Conservation (phyloP, 2,113 vertebrate species). For the Mola mola region DNA sequence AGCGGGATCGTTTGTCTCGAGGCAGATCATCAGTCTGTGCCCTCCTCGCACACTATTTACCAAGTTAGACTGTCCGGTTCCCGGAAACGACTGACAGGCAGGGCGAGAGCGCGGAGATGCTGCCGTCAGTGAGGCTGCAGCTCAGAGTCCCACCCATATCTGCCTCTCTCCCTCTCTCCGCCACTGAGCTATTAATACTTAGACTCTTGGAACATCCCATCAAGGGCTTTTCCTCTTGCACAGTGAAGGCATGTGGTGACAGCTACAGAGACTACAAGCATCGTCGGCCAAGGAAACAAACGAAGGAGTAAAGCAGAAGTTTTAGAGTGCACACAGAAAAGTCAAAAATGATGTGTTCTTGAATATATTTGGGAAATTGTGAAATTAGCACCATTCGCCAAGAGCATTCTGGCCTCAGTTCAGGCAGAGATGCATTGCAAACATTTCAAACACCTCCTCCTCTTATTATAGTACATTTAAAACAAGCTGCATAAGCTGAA, state of each 20-base stretch:
- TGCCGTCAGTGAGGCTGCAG: constrained; percentile 49
- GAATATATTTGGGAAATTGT: too few relatives aligned
- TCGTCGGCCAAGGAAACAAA: not conserved
- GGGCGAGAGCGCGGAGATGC: constrained; percentile 47
- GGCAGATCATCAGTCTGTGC: constrained; percentile 32
- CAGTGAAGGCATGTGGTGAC: not conserved
- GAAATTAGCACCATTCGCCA: not conserved
- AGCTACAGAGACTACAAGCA: too few relatives aligned
- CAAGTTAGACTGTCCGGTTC: constrained; percentile 17
- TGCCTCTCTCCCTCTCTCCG: not conserved
- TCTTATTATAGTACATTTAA: not conserved
- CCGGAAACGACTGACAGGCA: constrained; percentile 39
- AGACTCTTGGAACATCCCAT: constrained; percentile 58
- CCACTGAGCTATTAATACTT: constrained; percentile 51
- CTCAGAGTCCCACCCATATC: constrained; percentile 6
- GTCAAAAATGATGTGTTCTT: too few relatives aligned
- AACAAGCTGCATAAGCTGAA: constrained; percentile 22
- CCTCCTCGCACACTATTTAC: not conserved
- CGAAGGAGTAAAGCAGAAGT: too few relatives aligned
- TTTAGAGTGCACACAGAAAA: too few relatives aligned
- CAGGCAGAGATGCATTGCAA: not conserved
- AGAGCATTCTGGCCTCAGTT: not conserved
- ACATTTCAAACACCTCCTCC: not conserved
- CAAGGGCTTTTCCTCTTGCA: constrained; percentile 40
- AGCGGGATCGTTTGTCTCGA: constrained; percentile 26